Base-by-base conservation (phyloP, 1,140 invertebrate species). In the Ctenoplectra terminalis region DNA sequence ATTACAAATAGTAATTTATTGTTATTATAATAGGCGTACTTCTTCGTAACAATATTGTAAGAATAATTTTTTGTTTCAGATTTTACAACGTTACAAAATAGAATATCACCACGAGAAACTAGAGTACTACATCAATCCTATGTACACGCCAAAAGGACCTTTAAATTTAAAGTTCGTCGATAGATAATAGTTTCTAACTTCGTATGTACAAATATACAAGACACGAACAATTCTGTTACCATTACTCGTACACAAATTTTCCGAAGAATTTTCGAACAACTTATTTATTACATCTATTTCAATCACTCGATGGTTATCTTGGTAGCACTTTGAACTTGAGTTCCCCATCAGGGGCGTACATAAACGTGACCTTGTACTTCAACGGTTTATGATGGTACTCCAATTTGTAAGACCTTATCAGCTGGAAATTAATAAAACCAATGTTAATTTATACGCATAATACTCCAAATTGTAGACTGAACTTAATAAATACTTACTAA, bases 321-420 rank as follows among this genome's bases (percentile, higher is more conserved):
- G 95, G 94, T 7, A 94, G 93, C 94, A 97, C 95, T 90, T 97
- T 96, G 84, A 98, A 96, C 82, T 96, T 96, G 23, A 98, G 92
- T 43, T 97, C 96, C 7, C 97, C 97, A 85, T 98, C 96, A 0
- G 97, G 97, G 8, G 97, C 97, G 89, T 97, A 98, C 97, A 98
- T 98, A 86, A 98, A 97, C 0, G 97, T 97, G 0, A 97, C 97
- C 69, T 97, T 96, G 91, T 97, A 98, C 66, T 97, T 95, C 64
- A 98, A 90, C 0, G 96, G 96, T 82, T 96, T 93, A 87, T 97
- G 95, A 87, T 97, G 95, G 89, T 96, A 98, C 89, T 97, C 97
- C 87, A 98, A 90, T 82, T 95, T 96, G 86, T 97, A 97, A 23
- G 95, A 95, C 67, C 96, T 94, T 29, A 97, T 94, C 8, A 97